These are phyloP conservation scores for Pseudopipra pipra DNA, from an alignment of 2,113 vertebrate species.

Conservation along the genomic window DNA sequence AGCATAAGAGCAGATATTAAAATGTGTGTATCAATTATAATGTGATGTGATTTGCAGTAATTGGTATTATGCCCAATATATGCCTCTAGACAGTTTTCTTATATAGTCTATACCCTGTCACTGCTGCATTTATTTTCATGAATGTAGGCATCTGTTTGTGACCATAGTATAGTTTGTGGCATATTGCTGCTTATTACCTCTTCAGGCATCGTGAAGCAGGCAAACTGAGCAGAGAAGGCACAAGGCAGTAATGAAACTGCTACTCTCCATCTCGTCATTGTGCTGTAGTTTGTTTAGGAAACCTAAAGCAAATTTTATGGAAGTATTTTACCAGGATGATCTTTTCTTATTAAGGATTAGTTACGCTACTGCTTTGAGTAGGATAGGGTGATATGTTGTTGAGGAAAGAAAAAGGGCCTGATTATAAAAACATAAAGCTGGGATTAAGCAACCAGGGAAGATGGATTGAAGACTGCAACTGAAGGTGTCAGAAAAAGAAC, in stretches of 20 bases:
- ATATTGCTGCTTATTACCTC: background rate
- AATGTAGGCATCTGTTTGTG: background rate
- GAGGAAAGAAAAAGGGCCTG: background rate
- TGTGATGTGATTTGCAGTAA: background rate
- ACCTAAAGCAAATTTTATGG: background rate
- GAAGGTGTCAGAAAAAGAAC: background rate
- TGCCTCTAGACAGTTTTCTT: background rate
- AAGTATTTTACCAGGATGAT: background rate
- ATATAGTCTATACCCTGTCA: background rate
- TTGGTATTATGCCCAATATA: background rate
- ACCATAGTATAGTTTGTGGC: background rate
- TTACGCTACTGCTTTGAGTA: background rate
- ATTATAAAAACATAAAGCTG: background rate
- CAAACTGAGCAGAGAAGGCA: background rate
- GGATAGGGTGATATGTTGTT: background rate
- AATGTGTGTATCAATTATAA: background rate
- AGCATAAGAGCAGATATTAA: background rate
- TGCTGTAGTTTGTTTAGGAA: background rate
- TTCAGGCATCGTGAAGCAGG: background rate
- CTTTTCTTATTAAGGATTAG: background rate
- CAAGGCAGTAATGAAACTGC: background rate
- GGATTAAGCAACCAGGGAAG: background rate
- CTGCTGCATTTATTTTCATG: background rate
- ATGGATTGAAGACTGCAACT: background rate
- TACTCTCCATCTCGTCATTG: background rate